phyloP scores from a whole-genome alignment of 2,797 vertebrate species.

The Vespertilio murinus region DNA sequence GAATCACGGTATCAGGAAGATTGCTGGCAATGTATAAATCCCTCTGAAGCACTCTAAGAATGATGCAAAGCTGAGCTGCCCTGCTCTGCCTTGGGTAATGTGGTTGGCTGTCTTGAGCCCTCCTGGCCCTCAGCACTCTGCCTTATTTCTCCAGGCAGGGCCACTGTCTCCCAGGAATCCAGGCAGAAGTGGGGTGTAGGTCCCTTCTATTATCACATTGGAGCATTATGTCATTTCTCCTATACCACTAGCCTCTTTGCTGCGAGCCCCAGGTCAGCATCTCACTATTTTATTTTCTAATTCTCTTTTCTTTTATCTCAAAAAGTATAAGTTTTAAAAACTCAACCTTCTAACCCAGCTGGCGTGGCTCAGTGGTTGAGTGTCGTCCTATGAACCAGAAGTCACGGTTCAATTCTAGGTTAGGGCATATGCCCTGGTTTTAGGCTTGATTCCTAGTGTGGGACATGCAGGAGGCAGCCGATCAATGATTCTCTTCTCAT shows the following conservation, averaged over 20 bases:
- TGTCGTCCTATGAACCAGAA: no score
- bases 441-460: no score
- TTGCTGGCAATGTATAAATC: not conserved
- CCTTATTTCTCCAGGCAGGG: not conserved
- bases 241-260: not conserved
- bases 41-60: not conserved
- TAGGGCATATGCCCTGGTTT: no score
- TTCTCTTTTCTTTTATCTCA: not conserved
- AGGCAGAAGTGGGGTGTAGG: not conserved
- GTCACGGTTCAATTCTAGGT: no score
- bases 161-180: not conserved
- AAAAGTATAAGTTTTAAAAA: constrained; percentile 32
- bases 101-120: not conserved
- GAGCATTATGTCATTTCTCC: not conserved
- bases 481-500: no score
- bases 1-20: not conserved
- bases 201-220: not conserved
- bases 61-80: not conserved
- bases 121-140: not conserved
- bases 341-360: not conserved
- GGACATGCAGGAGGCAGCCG: no score
- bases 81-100: not conserved
- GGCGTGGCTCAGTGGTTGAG: no score
- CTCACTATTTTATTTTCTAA: not conserved
- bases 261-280: not conserved